Conservation (phyloP, 1,140 invertebrate genomes). For the Zaprionus inermis region DNA sequence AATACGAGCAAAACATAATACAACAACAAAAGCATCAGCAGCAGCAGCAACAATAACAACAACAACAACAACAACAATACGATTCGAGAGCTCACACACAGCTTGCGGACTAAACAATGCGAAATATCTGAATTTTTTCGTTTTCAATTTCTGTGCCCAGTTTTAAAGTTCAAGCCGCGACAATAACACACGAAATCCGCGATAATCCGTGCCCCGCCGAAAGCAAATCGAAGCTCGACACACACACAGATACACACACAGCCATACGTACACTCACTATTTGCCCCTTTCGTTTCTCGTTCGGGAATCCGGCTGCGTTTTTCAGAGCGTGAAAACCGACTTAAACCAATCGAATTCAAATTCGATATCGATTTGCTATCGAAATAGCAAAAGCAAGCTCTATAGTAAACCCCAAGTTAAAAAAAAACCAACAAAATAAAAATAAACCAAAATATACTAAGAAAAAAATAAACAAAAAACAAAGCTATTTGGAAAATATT, state of each 20-base stretch:
- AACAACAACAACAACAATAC: conserved; percentile 35
- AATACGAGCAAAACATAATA: conserved; percentile 74
- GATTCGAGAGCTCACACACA: conserved; percentile 46
- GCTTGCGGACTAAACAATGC: conserved; percentile 74
- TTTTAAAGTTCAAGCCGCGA: conserved; percentile 83
- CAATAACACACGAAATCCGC: conserved; percentile 78
- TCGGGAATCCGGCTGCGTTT: conserved; percentile 14
- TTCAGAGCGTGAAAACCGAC: conserved; percentile 37
- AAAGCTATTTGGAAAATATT: neutral
- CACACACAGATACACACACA: conserved; percentile 4
- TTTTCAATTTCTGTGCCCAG: conserved; percentile 69
- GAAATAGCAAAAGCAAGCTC: neutral
- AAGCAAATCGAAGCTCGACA: conserved; percentile 26
- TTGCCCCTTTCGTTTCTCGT: conserved; percentile 11
- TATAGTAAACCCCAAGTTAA: no score
- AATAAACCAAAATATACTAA: neutral
- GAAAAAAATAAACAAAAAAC: conserved; percentile 18
- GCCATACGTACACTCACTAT: neutral
- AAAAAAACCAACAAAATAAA: neutral
- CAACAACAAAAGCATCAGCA: conserved; percentile 54
- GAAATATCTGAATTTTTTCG: conserved; percentile 62
- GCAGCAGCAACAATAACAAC: conserved; percentile 50
- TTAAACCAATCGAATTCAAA: neutral
- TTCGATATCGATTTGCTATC: neutral
- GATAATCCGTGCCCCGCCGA: conserved; percentile 60